Base-by-base conservation (phyloP, 2,797 vertebrate genomes). In the Coccyzus lansbergi region DNA sequence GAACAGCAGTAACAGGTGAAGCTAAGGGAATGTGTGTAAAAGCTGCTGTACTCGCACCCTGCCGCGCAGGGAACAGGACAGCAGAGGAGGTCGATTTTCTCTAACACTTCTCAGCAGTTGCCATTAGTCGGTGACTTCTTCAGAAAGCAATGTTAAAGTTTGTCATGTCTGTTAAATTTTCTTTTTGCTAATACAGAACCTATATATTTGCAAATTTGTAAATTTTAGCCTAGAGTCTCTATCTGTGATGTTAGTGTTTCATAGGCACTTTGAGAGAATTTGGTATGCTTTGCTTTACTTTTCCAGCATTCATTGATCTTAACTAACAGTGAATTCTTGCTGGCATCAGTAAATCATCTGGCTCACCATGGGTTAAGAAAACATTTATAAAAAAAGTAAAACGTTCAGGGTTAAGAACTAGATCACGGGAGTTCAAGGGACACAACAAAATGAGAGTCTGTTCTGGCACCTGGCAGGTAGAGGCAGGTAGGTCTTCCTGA, bases 11-110 rank as follows among this genome's bases (percentile, higher is more conserved):
- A 52, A 67, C 15, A n/a, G 46, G 77, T 69, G 88, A n/a, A 29
- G 26, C 33, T 29, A 40, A 22, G 0, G 2, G 4, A 12, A 31
- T 0, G 6, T 26, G 15, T 0, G 1, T 84, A 7, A 13, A 38
- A 63, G 51, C 2, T 1, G 29, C 42, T 40, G 22, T 28, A 7
- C 12, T 72, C 15, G 4, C 21, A 14, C 3, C 6, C 3, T 77
- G 19, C n/a, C 3, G 12, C 31, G 1, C 0, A 0, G 14, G 13
- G 29, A 52, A 7, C 1, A 19, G 79, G 48, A 22, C 3, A 36
- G 14, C 33, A 19, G 65, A 51, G 90, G 11, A 56, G 56, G n/a
- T 49, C 0, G 1, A 28, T 53, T 87, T 38, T 71, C 68, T 33
- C 36, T 46, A 3, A 28, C 2, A 1, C 51, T 60, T 78, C 38